A percentile compares a stretch with the other conserved stretches of the same genome.
These are phyloP conservation scores for Piprites chloris DNA, from an alignment of 2,113 vertebrate species.

Conservation along the genomic window DNA sequence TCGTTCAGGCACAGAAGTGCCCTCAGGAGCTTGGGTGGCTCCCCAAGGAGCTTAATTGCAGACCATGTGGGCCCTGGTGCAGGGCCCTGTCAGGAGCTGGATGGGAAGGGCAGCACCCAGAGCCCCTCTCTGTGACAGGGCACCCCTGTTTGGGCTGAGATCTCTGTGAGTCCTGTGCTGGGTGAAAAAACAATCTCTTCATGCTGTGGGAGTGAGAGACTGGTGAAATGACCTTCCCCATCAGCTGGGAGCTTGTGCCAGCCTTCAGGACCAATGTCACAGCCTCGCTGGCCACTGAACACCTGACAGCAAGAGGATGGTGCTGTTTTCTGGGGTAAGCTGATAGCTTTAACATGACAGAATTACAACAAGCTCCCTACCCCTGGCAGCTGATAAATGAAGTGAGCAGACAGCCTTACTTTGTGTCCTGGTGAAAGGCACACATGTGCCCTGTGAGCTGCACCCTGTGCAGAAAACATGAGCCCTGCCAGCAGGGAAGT, in stretches of 20 bases:
- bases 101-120: accelerated
- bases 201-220: accelerated
- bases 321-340: neutral
- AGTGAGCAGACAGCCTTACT: neutral
- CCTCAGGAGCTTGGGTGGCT: accelerated
- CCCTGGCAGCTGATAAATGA: neutral
- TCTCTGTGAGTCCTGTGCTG: neutral
- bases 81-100: accelerated
- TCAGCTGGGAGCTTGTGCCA: accelerated
- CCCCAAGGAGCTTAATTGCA: accelerated
- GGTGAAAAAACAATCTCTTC: neutral
- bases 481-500: neutral
- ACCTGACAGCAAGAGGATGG: accelerated
- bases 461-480: accelerated
- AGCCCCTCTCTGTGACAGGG: accelerated
- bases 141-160: accelerated
- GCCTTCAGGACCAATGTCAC: accelerated
- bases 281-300: accelerated
- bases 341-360: neutral
- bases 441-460: neutral
- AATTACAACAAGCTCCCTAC: neutral
- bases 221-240: neutral
- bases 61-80: accelerated
- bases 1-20: accelerated
- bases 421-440: neutral